Conservation (phyloP, 2,113 vertebrate species). For the Acrocephalus kingi region DNA sequence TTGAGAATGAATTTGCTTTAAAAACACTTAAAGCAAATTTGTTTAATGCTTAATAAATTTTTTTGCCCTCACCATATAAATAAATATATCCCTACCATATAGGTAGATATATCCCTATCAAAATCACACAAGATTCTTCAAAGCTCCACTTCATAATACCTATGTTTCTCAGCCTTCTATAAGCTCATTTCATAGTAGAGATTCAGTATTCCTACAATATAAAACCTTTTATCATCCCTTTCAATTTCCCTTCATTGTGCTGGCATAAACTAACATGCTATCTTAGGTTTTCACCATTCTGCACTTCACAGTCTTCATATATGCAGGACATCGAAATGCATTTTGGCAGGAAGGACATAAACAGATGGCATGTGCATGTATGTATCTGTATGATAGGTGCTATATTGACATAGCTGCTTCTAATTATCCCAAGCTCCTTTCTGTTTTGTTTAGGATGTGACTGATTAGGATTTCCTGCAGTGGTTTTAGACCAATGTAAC, state of each 20-base stretch:
- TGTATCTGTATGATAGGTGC: neutral
- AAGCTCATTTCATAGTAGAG: neutral
- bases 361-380: neutral
- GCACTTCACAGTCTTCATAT: neutral
- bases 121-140: neutral
- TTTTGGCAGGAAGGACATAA: neutral
- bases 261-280: neutral
- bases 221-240: neutral
- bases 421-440: neutral
- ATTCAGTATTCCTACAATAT: neutral
- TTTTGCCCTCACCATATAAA: neutral
- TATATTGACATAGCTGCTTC: neutral
- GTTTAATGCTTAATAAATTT: neutral
- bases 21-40: neutral
- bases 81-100: neutral
- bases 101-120: neutral
- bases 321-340: neutral
- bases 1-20: neutral
- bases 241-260: neutral
- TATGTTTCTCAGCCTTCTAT: neutral
- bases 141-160: neutral
- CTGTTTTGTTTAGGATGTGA: neutral
- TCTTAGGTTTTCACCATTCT: neutral
- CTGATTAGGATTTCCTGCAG: neutral
- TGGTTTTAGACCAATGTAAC: neutral